Evolutionary conservation across 2,888 invertebrate genomes (phyloP).

Genomic region (Pachycephus smyrnensis): DNA sequence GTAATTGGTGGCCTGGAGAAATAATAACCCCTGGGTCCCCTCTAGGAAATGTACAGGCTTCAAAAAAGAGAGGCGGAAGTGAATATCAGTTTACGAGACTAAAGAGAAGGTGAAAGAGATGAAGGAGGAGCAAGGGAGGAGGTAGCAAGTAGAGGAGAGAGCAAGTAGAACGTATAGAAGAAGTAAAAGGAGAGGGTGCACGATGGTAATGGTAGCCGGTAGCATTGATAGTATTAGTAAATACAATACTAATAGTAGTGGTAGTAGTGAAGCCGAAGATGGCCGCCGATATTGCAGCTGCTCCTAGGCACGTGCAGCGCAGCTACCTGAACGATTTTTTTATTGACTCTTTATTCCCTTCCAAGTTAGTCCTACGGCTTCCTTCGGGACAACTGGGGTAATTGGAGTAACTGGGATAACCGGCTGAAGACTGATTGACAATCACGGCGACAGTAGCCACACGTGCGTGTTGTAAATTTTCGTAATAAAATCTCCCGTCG

Average conservation of each 20-base stretch:
- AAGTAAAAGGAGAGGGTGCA: slow-evolving; percentile 1
- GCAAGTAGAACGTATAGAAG: slow-evolving; percentile 17
- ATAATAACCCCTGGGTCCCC: too few species aligned
- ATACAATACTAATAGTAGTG: background rate
- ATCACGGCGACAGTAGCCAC: too few species aligned
- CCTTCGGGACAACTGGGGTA: too few species aligned
- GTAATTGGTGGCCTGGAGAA: too few species aligned
- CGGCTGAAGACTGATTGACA: too few species aligned
- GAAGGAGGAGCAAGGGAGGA: slow-evolving; percentile 19
- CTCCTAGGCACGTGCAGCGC: slow-evolving; percentile 51
- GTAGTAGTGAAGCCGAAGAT: slow-evolving; percentile 22
- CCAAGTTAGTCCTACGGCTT: too few species aligned
- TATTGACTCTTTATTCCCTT: too few species aligned
- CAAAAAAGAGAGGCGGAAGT: slow-evolving; percentile 43
- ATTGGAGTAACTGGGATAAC: too few species aligned
- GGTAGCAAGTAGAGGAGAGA: slow-evolving; percentile 19
- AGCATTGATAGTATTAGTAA: too few species aligned
- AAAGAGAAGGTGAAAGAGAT: slow-evolving; percentile 18
- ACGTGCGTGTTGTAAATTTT: too few species aligned
- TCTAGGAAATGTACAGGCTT: slow-evolving; percentile 19
- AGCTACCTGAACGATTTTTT: background rate
- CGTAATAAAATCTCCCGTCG: too few species aligned
- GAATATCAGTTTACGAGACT: slow-evolving; percentile 44
- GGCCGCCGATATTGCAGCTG: slow-evolving; percentile 50
- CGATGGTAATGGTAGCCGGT: too few species aligned